phyloP scores from a whole-genome alignment of 2,113 vertebrate genomes.

The Garra rufa region DNA sequence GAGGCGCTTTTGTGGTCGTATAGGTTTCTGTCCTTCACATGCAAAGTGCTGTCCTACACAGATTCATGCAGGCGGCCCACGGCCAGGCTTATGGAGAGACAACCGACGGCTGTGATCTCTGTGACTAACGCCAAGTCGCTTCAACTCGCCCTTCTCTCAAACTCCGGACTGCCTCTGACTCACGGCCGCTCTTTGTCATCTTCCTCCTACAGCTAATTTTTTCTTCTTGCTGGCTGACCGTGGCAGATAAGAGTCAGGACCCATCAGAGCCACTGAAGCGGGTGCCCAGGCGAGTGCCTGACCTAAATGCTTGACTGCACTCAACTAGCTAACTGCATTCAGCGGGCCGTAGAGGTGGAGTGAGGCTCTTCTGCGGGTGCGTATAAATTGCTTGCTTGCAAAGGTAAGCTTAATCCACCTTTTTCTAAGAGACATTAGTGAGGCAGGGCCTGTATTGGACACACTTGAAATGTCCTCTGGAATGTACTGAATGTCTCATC shows the following conservation, averaged over 20 bases:
- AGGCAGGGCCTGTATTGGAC: slow-evolving; percentile 1
- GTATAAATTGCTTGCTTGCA: slow-evolving; percentile 27
- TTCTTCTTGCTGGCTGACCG: slow-evolving; percentile 48
- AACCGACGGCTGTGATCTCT: slow-evolving; percentile 33
- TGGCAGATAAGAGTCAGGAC: slow-evolving; percentile 48
- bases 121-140: slow-evolving; percentile 48
- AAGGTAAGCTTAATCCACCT: slow-evolving; percentile 20
- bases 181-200: slow-evolving; percentile 43
- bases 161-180: background rate
- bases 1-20: background rate
- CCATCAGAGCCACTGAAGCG: slow-evolving; percentile 54
- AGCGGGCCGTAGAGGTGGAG: background rate
- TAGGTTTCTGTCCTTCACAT: background rate
- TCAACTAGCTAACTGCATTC: background rate
- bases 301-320: slow-evolving; percentile 40
- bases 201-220: slow-evolving; percentile 30
- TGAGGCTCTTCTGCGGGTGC: background rate
- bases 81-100: slow-evolving; percentile 48
- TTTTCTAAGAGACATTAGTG: slow-evolving; percentile 8
- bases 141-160: slow-evolving; percentile 28
- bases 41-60: slow-evolving; percentile 7
- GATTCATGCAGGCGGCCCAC: background rate
- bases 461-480: background rate
- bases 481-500: background rate
- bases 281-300: slow-evolving; percentile 36